A percentile compares a stretch with the other conserved stretches of the same genome.
Conservation (phyloP, 2,888 invertebrate genomes). For the Physocephala rufipes region DNA sequence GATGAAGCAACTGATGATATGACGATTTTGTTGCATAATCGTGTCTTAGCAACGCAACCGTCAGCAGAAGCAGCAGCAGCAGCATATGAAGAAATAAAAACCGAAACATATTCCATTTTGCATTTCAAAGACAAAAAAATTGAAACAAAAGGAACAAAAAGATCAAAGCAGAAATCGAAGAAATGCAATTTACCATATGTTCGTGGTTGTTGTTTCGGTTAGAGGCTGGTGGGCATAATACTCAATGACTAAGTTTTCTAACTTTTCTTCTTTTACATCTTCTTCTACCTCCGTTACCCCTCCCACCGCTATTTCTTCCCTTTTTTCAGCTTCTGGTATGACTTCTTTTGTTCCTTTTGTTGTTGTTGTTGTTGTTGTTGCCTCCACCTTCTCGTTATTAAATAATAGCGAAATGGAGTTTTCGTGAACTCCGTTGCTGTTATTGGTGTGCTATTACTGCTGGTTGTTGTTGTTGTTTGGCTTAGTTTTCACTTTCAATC, state of each 20-base stretch:
- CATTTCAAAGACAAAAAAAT: not conserved
- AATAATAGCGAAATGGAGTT: constrained; percentile 27
- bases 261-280: constrained; percentile 10
- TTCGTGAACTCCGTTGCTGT: constrained; percentile 2
- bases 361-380: constrained; percentile 36
- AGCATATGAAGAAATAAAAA: not conserved
- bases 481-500: constrained; percentile 35
- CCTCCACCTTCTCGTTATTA: constrained; percentile 13
- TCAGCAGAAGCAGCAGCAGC: not conserved
- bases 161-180: not conserved
- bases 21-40: not conserved
- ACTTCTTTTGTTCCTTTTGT: constrained; percentile 38
- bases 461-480: no score
- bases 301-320: constrained; percentile 25
- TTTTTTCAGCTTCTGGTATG: constrained; percentile 8
- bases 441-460: no score
- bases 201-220: constrained; percentile 15
- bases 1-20: not conserved
- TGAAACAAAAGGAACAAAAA: not conserved
- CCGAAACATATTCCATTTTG: not conserved
- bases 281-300: not conserved
- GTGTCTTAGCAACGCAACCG: not conserved
- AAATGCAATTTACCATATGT: not conserved
- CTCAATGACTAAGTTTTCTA: constrained; percentile 26
- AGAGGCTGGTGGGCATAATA: constrained; percentile 1